Base-by-base conservation (phyloP, 1,140 invertebrate species). In the Trichomalopsis sarcophagae region DNA sequence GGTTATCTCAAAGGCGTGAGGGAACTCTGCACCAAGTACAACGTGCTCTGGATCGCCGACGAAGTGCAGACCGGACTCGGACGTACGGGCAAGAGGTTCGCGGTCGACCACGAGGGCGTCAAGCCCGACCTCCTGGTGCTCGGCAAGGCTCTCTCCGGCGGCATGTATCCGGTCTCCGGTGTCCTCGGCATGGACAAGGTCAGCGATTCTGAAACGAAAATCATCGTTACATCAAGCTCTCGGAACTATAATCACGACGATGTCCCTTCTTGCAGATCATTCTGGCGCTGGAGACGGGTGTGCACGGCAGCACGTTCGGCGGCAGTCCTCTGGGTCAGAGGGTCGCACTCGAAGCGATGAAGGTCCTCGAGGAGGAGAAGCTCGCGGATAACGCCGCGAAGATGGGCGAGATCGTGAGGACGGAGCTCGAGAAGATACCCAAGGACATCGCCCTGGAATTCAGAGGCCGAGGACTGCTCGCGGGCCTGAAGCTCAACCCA, bases 1-100 rank as follows among this genome's bases (percentile, higher is more conserved):
- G 98, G 98, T 0, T 99, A 99, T 90, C 93, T 99, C 71, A 96
- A 94, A 88, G 96, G 96, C 85, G 96, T 99, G 0, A 94, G 98
- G 68, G 96, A 98, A 76, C 93, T 99, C 0, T 99, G 99, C 91
- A 96, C 96, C 4, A 97, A 98, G 90, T 94, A 99, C 92, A 99
- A 99, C 90, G 98, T 99, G 2, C 93, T 99, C 0, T 99, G 97
- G 95, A 99, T 99, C 86, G 98, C 98, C 5, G 99, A 99, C 93
- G 99, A 99, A 92, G 97, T 99, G 13, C 99, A 99, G 92, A 98
- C 97, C 17, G 97, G 97, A 14, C 93, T 99, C 85, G 97, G 96
- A 14, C 94, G 99, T 84, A 99, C 99, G 2, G 99, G 99, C 68
- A 98, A 96, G 93, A 92, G 98, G 84, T 90, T 99, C 71, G 97